Evolutionary conservation across 1,140 invertebrate species (phyloP).

Genomic region (Zaprionus vittiger): DNA sequence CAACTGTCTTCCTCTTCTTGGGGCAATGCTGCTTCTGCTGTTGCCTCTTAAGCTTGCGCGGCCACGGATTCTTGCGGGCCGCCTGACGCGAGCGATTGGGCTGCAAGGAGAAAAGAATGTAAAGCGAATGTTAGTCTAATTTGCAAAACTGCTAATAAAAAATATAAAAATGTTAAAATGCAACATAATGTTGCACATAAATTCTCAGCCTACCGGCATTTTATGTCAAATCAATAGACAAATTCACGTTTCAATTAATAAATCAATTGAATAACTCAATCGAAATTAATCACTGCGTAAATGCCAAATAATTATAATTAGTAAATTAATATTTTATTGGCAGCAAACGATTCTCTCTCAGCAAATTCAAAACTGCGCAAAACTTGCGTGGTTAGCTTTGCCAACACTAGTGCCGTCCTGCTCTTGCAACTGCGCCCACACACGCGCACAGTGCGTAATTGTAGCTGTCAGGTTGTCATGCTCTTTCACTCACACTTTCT

Average conservation of each 20-base stretch:
- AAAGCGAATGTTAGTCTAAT: not conserved
- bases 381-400: conserved; percentile 17
- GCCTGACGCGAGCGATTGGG: conserved; percentile 32
- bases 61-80: conserved; percentile 51
- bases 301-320: not conserved
- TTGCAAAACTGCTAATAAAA: not conserved
- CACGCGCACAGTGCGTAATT: not conserved
- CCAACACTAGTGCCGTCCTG: not conserved
- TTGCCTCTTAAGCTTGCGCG: conserved; percentile 17
- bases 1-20: conserved; percentile 24
- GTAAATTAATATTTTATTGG: not conserved
- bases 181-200: not conserved
- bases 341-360: not conserved
- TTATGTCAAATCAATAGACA: not conserved
- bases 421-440: conserved; percentile 3
- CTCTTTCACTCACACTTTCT: conserved; percentile 3
- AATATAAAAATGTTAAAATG: not conserved
- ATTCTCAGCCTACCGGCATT: conserved; percentile 12
- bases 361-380: conserved; percentile 16
- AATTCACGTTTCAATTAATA: not conserved
- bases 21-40: conserved; percentile 13
- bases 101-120: conserved; percentile 29
- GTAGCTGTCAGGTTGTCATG: conserved; percentile 2
- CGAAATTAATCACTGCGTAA: not conserved
- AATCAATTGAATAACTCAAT: not conserved